Base-by-base conservation (phyloP, 2,797 vertebrate genomes). In the Lepus townsendii region DNA sequence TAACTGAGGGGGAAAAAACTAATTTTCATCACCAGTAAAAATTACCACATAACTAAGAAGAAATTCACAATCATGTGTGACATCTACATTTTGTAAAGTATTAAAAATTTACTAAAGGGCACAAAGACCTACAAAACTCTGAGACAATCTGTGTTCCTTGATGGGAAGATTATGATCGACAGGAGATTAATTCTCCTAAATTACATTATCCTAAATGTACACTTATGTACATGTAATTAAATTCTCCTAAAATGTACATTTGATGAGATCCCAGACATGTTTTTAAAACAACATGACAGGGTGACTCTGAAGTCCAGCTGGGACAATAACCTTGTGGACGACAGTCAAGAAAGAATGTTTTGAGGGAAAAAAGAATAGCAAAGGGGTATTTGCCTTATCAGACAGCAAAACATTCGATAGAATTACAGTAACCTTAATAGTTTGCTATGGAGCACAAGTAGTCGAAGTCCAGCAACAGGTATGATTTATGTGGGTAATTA, bases 21-120 rank as follows among this genome's bases (percentile, higher is more conserved):
- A 73, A 52, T 47, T 77, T 52, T 66, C 32, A 68, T 76, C 54
- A 75, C 22, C 24, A 60, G 22, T 7, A 93, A 94, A 97, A 77
- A 78, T 78, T 30, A 62, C 60, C 87, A 66, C 47, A 65, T 42
- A 87, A 75, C 3, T 72, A 77, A 52, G 35, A 71, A 80, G 26
- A 83, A 73, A 78, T 76, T 68, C 66, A 71, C 26, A 42, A 32
- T 32, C 84, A 84, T 50, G 24, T 69, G 3, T 26, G 86, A 54
- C 20, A 35, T 6, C 24, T 42, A 62, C 17, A 50, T 84, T 82
- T 60, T 62, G 9, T n/a, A 82, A 76, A 57, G 32, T 52, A 66
- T 63, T 50, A 50, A 89, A 95, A 27, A 9, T 75, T 73, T 65
- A 89, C 14, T 54, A 13, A 76, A 71, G 13, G 32, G 5, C 32